Evolutionary conservation across 2,797 vertebrate species (phyloP).

Genomic region (Malurus splendens): DNA sequence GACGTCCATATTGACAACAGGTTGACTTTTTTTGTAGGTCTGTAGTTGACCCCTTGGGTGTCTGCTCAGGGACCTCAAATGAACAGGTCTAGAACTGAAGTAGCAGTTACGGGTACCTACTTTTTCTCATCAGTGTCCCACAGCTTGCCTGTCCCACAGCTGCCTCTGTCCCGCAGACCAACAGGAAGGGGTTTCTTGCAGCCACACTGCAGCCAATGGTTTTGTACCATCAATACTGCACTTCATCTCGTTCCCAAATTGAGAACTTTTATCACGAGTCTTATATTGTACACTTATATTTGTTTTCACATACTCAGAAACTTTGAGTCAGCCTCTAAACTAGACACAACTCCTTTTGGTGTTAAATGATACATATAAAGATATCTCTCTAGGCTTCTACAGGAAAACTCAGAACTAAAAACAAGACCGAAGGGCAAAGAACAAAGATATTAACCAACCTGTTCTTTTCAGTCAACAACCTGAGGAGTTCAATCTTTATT

Average conservation of each 20-base stretch:
- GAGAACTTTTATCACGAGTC: neutral
- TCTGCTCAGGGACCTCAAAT: neutral
- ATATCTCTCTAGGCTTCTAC: neutral
- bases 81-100: neutral
- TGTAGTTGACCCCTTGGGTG: neutral
- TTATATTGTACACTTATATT: neutral
- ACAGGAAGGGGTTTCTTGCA: neutral
- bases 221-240: neutral
- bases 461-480: neutral
- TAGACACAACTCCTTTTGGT: neutral
- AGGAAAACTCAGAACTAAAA: neutral
- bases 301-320: neutral
- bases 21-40: neutral
- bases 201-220: neutral
- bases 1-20: neutral
- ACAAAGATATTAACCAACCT: neutral
- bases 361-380: neutral
- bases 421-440: neutral
- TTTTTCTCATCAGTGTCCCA: neutral
- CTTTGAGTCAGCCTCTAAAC: neutral
- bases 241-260: neutral
- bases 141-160: neutral
- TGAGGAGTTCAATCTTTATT: neutral
- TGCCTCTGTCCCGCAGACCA: neutral
- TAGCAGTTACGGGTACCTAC: neutral